Base-by-base conservation (phyloP, 2,113 vertebrate genomes). In the Rhegmatorhina hoffmannsi region DNA sequence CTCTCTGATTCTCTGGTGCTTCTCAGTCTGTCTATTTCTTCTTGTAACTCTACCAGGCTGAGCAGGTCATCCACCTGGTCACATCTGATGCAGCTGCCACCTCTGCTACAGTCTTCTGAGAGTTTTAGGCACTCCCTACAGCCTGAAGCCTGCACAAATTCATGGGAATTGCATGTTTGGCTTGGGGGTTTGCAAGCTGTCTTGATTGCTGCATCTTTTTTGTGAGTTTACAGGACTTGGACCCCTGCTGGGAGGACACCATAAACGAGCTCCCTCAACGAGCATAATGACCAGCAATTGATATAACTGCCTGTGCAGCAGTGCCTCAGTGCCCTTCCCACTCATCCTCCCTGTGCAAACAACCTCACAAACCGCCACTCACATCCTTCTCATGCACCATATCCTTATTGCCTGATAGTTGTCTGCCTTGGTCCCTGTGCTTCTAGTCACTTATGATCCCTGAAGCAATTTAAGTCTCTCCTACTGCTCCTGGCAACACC, bases 391-490 rank as follows among this genome's bases (percentile, higher is more conserved):
- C 21, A 59, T 29, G 8, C 15, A 46, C 8, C 36, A 52, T 7
- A 24, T 59, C 21, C 31, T 46, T 34, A n/a, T 34, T 58, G 33
- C 13, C 56, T 33, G 56, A 33, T 20, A 34, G 31, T 25, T 67
- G 64, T 17, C 25, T 58, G 7, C 20, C 25, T 50, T 59, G 12
- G 11, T 52, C 18, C 36, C 26, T 28, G 23, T n/a, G 33, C 23
- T 59, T 15, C 36, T 52, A 28, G 38, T 13, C 0, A 0, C 18
- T 58, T 23, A 7, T 7, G 11, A 3, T 66, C 11, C 25, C 14
- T 52, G 76, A 12, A 46, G 18, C 8, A 26, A 38, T 29, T 52
- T 28, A 38, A 24, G 44, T 29, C 28, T 59, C 15, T 18, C 38
- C 38, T 12, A 13, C 36, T 59, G 23, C 5, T 67, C 18, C 33